A percentile compares a stretch with the other conserved stretches of the same genome.
phyloP scores from a whole-genome alignment of 2,113 vertebrate genomes.

The Salvelinus namaycush region DNA sequence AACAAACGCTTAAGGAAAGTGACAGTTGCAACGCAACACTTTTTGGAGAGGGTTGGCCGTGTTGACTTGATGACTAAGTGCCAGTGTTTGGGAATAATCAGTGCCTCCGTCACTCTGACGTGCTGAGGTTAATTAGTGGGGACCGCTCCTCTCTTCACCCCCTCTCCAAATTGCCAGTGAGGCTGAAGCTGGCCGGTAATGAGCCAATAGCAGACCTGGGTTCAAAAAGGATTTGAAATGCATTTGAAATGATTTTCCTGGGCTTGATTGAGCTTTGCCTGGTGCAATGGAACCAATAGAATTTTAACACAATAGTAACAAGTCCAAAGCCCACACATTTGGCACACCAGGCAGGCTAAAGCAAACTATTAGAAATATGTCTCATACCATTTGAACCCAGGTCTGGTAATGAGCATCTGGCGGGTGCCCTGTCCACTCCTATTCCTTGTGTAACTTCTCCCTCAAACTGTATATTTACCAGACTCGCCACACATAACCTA shows the following conservation, averaged over 20 bases:
- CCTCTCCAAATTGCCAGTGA: conserved; percentile 34
- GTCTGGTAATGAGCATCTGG: too few species aligned
- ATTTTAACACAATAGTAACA: too few species aligned
- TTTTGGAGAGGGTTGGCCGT: background rate
- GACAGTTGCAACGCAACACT: too few species aligned
- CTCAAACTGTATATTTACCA: conserved; percentile 47
- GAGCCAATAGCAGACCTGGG: too few species aligned
- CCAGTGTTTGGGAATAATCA: conserved; percentile 34
- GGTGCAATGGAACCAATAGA: background rate
- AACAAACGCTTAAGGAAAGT: background rate
- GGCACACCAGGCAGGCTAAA: background rate
- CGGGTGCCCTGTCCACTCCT: conserved; percentile 1
- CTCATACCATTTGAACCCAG: too few species aligned
- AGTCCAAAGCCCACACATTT: too few species aligned
- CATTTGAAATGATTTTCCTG: too few species aligned
- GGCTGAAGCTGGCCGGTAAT: conserved; percentile 6
- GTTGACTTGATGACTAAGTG: conserved; percentile 35
- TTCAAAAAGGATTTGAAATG: too few species aligned
- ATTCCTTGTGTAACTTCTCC: conserved; percentile 32
- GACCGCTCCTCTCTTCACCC: conserved; percentile 13
- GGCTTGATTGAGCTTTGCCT: background rate
- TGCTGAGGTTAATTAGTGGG: conserved; percentile 38
- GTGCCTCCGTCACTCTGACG: conserved; percentile 36
- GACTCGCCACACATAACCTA: conserved; percentile 28
- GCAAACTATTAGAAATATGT: too few species aligned